Evolutionary conservation across 2,113 vertebrate genomes (phyloP), one percentile per base, ranked within the genome.

Genomic region (Pachycephala philippinensis): DNA sequence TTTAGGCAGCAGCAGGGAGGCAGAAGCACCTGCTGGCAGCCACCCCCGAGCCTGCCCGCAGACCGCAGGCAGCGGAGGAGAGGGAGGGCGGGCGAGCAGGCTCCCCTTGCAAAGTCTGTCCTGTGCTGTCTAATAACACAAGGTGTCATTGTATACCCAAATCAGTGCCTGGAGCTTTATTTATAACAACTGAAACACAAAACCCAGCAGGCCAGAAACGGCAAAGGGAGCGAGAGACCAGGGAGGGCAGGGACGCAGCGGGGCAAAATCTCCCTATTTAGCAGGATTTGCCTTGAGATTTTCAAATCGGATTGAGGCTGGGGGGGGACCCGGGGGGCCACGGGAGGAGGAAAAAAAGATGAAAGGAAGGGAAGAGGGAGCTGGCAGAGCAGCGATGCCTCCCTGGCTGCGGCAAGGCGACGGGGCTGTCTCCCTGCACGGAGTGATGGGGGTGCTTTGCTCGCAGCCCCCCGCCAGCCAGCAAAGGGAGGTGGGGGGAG

Each of bases 111-210:
- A 75, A 71, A 89, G 91, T 84, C 89, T 81, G 96, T 96, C 97
- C 94, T 87, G 90, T 97, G 97, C 90, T 83, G 90, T 94, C 95
- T 96, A 97, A 96, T 94, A 97, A 96, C 91, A 95, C 96, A 97
- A 97, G 96, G 95, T 97, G 97, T 95, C 96, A 97, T 81, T 96
- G 96, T 92, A 97, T 85, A 96, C 96, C 97, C 94, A 93, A 98
- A 98, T 97, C 97, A 97, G 96, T 95, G 93, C 96, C 94, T 94
- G 92, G 87, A 97, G 94, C 97, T 95, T 97, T 96, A 95, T 94
- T 97, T 96, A 96, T 96, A 97, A 96, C 97, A 96, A 96, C 93
- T 97, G 90, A 97, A 95, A 96, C 84, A 94, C 96, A 87, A 93
- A 95, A 95, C 95, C 85, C 96, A 95, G 91, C 93, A 89, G 93